Conservation (phyloP, 1,140 invertebrate species). For the Gonatopus flavifemur region DNA sequence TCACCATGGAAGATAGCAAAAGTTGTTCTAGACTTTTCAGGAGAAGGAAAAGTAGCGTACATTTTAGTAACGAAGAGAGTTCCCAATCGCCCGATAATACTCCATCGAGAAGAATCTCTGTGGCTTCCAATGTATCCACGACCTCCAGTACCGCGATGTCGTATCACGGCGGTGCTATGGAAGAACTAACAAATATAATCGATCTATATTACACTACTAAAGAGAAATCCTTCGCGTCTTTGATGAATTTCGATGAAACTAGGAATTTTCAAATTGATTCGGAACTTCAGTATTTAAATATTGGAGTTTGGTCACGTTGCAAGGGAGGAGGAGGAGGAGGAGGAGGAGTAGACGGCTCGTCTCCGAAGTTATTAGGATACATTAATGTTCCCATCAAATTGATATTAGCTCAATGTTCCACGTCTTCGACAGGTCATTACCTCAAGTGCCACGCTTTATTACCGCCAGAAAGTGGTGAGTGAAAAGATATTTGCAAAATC, state of each 20-base stretch:
- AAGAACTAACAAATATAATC: constrained; percentile 19
- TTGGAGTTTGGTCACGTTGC: constrained; percentile 77
- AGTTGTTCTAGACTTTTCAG: too few relatives aligned
- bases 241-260: constrained; percentile 76
- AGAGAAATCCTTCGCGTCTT: constrained; percentile 41
- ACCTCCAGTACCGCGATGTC: constrained; percentile 36
- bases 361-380: constrained; percentile 73
- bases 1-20: constrained; percentile 28
- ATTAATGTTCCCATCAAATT: constrained; percentile 77
- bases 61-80: constrained; percentile 27
- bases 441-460: constrained; percentile 73
- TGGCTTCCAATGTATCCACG: constrained; percentile 40
- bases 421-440: constrained; percentile 78
- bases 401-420: constrained; percentile 76
- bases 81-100: constrained; percentile 34
- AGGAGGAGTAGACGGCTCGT: too few relatives aligned
- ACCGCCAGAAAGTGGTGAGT: constrained; percentile 67
- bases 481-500: neutral
- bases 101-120: constrained; percentile 48
- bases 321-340: constrained; percentile 58
- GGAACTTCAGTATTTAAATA: constrained; percentile 75
- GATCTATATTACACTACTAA: constrained; percentile 52
- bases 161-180: constrained; percentile 27
- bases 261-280: constrained; percentile 71
- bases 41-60: constrained; percentile 44